Base-by-base conservation (phyloP, 2,888 invertebrate genomes). In the Acanthococcus lagerstroemiae region DNA sequence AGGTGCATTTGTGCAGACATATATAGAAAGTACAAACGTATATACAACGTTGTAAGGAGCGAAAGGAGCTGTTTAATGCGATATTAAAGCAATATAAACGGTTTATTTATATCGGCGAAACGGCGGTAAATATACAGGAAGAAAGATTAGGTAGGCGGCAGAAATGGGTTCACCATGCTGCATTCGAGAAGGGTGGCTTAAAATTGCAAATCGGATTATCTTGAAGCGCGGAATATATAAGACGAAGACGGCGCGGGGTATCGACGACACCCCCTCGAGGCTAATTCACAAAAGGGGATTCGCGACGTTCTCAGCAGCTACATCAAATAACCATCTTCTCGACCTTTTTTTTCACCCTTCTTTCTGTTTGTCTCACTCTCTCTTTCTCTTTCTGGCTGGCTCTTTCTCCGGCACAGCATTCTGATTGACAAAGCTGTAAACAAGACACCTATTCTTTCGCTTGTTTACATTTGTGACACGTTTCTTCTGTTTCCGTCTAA, bases 111-210 rank as follows among this genome's bases (percentile, higher is more conserved):
- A 52, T 63, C 37, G 63, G 63, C 52, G 63, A 63, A 63, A 63
- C 63, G 63, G 63, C 44, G 63, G 63, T 63, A 54, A 63, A 63
- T 61, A 63, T 63, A 63, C 63, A 52, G 63, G 63, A 63, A 63
- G 63, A 63, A 63, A 63, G 63, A 63, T 63, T 54, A 52, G 61
- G 50, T 37, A 63, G 54, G 63, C 54, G 60, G 50, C 46, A 46
- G 45, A 46, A 44, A 57, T 57, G 57, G 45, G 25, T 37, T 45
- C 25, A 25, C 21, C 25, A 21, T 45, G 45, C 45, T 21, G 52
- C 30, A 52, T 26, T 2, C 27, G 61, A 27, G 26, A 37, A 54
- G 63, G 63, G 63, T 63, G 52, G 63, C 52, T 63, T 63, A 54
- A 63, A 63, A 63, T 63, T 54, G 63, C 63, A 63, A 63, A 63